Percentiles rank a stretch among this genome's conserved stretches.
These are phyloP conservation scores for Drosophila tanythrix DNA, from an alignment of 2,888 invertebrate genomes.

Conservation along the genomic window DNA sequence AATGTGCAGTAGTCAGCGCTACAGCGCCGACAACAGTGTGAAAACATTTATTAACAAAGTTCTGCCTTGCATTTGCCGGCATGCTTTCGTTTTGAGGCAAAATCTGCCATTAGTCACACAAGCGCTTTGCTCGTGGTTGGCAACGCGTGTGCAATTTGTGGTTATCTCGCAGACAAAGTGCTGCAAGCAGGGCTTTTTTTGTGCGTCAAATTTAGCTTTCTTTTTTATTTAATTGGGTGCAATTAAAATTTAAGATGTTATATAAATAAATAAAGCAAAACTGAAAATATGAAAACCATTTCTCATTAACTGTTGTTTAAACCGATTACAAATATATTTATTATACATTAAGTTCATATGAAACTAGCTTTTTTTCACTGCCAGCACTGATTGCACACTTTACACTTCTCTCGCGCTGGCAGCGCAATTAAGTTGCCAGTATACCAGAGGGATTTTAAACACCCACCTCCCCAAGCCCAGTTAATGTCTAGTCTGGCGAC, in stretches of 20 bases:
- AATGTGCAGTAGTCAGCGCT: slow-evolving; percentile 1
- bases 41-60: slow-evolving; percentile 2
- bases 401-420: slow-evolving; percentile 27
- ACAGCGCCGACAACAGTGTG: background rate
- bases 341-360: background rate
- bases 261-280: background rate
- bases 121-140: slow-evolving; percentile 19
- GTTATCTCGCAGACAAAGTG: slow-evolving; percentile 1
- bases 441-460: slow-evolving; percentile 14
- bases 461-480: slow-evolving; percentile 8
- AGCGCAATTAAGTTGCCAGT: slow-evolving; percentile 47
- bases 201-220: background rate
- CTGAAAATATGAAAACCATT: background rate
- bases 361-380: background rate
- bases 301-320: background rate
- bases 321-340: background rate
- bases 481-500: slow-evolving; percentile 5
- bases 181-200: background rate
- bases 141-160: slow-evolving; percentile 36
- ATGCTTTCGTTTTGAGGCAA: slow-evolving; percentile 4
- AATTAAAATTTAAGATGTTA: background rate
- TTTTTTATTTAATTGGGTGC: background rate
- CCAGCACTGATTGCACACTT: background rate
- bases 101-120: slow-evolving; percentile 26
- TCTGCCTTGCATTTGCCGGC: slow-evolving; percentile 1